phyloP scores from a whole-genome alignment of 1,140 invertebrate genomes.

The Hetaerina americana region DNA sequence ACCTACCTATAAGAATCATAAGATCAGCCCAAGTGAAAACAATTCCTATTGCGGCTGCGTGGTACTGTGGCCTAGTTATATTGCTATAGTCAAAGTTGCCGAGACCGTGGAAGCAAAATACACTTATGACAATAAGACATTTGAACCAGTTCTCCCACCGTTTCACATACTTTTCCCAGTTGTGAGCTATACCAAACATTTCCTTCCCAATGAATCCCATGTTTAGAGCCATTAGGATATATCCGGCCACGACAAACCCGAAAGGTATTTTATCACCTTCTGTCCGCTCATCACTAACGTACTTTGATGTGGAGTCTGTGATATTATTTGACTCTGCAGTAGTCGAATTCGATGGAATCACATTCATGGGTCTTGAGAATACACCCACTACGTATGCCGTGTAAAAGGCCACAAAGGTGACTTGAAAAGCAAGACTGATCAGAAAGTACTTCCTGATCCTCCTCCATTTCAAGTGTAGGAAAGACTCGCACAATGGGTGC shows the following conservation, averaged over 20 bases:
- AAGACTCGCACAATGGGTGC: constrained; percentile 68
- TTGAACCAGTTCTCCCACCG: constrained; percentile 77
- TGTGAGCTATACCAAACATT: constrained; percentile 55
- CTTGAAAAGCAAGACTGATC: constrained; percentile 62
- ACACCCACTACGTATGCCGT: constrained; percentile 49
- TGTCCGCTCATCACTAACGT: background rate
- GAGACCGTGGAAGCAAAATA: constrained; percentile 41
- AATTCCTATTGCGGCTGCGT: constrained; percentile 61
- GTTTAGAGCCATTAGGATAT: constrained; percentile 33
- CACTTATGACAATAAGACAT: constrained; percentile 54
- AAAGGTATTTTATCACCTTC: background rate
- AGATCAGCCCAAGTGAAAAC: constrained; percentile 65
- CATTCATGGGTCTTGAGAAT: constrained; percentile 18
- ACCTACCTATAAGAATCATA: constrained; percentile 69
- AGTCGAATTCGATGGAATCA: background rate
- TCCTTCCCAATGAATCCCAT: constrained; percentile 39
- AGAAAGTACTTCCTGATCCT: constrained; percentile 72
- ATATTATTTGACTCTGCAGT: no score
- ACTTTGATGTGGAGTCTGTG: background rate
- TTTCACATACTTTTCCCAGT: constrained; percentile 50
- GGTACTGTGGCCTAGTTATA: constrained; percentile 41
- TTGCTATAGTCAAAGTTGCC: constrained; percentile 5
- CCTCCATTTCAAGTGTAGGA: constrained; percentile 67
- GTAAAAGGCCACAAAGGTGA: constrained; percentile 57
- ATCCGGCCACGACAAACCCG: constrained; percentile 24